Conservation (phyloP, 2,797 vertebrate genomes). For the Pantherophis alleghaniensis region DNA sequence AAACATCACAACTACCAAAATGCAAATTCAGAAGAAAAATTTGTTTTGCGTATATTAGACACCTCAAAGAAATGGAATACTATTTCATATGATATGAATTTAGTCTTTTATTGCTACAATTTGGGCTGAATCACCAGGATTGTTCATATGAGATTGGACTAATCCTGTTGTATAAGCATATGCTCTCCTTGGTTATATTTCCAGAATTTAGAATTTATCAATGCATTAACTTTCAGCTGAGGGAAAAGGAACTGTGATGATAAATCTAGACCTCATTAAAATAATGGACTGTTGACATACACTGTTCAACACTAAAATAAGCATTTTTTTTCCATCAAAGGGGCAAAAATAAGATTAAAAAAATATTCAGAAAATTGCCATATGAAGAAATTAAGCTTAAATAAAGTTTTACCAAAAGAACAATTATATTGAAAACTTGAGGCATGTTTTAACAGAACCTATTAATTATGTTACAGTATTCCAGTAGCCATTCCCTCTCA, state of each 20-base stretch:
- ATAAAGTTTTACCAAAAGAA: background rate
- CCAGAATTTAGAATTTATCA: background rate
- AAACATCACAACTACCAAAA: background rate
- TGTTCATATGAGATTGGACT: background rate
- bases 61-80: background rate
- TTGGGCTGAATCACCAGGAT: background rate
- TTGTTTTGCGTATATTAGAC: background rate
- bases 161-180: background rate
- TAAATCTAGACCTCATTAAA: background rate
- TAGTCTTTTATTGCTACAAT: background rate
- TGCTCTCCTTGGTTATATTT: background rate
- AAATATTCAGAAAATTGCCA: background rate
- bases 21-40: background rate
- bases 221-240: background rate
- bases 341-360: fast-evolving
- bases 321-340: background rate
- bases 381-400: background rate
- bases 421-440: background rate
- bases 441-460: background rate
- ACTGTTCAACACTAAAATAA: background rate
- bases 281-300: background rate
- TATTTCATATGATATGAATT: background rate
- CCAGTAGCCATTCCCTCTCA: background rate
- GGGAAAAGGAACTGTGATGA: background rate
- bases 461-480: background rate